Percentiles rank a stretch among this genome's conserved stretches.
phyloP scores from a whole-genome alignment of 2,888 invertebrate genomes.

The Sphaeridia pumilis region DNA sequence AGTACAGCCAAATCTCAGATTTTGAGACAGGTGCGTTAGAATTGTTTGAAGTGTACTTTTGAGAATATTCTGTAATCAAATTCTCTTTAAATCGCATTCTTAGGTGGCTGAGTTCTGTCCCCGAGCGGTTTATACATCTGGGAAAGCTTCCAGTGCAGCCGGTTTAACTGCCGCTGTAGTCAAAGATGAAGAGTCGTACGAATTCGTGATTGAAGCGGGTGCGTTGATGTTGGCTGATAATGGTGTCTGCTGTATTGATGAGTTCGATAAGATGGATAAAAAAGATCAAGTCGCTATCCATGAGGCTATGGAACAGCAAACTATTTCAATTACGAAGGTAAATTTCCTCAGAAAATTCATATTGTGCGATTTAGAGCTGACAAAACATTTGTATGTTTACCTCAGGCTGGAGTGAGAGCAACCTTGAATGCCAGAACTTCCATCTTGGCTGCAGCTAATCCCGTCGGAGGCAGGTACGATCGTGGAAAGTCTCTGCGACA shows the following conservation, averaged over 20 bases:
- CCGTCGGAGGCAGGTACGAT: conserved; percentile 94
- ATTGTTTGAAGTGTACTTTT: background rate
- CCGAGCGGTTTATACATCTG: conserved; percentile 94
- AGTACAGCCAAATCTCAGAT: conserved; percentile 98
- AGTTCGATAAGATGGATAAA: conserved; percentile 99
- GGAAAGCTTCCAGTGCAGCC: conserved; percentile 94
- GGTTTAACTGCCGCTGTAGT: conserved; percentile 98
- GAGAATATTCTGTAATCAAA: background rate
- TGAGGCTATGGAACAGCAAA: conserved; percentile 99
- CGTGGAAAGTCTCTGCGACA: conserved; percentile 84
- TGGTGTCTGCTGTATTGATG: conserved; percentile 97
- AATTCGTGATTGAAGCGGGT: conserved; percentile 99
- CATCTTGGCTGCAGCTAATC: conserved; percentile 96
- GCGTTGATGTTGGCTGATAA: conserved; percentile 98
- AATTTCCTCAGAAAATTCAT: background rate
- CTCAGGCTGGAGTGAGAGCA: conserved; percentile 84
- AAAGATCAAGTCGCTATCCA: conserved; percentile 98
- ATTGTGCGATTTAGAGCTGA: background rate
- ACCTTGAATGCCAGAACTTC: conserved; percentile 95
- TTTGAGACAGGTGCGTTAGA: conserved; percentile 62
- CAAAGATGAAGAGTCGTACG: conserved; percentile 90
- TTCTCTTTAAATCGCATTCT: background rate
- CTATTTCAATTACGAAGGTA: conserved; percentile 93
- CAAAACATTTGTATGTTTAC: conserved; percentile 8
- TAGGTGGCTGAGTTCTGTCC: conserved; percentile 80